Conservation (phyloP, 1,140 invertebrate species). For the Lordiphosa clarofinis region DNA sequence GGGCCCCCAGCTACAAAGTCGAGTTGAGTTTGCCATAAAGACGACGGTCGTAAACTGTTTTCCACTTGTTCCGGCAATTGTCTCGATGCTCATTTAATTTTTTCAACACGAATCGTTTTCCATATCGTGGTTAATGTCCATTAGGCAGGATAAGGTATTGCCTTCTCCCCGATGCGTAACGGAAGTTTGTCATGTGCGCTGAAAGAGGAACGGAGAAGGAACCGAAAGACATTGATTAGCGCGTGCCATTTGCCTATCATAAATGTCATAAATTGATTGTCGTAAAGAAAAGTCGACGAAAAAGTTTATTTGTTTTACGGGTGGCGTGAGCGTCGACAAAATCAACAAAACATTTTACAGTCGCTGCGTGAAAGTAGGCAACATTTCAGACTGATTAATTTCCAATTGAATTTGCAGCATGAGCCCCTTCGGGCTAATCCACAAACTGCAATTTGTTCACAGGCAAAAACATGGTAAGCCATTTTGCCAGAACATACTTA, state of each 20-base stretch:
- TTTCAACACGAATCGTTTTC: conserved; percentile 48
- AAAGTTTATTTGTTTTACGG: conserved; percentile 44
- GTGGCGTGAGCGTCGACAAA: conserved; percentile 2
- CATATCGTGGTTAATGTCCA: conserved; percentile 56
- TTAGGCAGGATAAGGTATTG: conserved; percentile 42
- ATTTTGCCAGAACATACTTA: conserved; percentile 19
- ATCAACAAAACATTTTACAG: conserved; percentile 54
- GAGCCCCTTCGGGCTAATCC: conserved; percentile 23
- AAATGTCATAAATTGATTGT: conserved; percentile 65
- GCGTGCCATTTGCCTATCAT: conserved; percentile 71
- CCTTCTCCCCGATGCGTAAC: conserved; percentile 58
- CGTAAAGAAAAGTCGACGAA: conserved; percentile 45
- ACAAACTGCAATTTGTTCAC: conserved; percentile 27
- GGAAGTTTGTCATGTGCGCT: conserved; percentile 44
- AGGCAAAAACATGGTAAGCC: conserved; percentile 42
- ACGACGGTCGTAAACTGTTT: conserved; percentile 35
- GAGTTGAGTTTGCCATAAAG: conserved; percentile 46
- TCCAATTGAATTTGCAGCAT: conserved; percentile 50
- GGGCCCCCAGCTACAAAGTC: conserved; percentile 4
- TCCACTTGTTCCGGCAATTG: conserved; percentile 57
- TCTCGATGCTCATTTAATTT: conserved; percentile 66
- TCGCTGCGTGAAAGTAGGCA: conserved; percentile 14
- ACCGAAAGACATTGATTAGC: conserved; percentile 55
- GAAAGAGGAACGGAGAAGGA: not conserved
- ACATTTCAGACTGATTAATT: conserved; percentile 72